Evolutionary conservation across 1,140 invertebrate species (phyloP).

Genomic region (Cephus cinctus): DNA sequence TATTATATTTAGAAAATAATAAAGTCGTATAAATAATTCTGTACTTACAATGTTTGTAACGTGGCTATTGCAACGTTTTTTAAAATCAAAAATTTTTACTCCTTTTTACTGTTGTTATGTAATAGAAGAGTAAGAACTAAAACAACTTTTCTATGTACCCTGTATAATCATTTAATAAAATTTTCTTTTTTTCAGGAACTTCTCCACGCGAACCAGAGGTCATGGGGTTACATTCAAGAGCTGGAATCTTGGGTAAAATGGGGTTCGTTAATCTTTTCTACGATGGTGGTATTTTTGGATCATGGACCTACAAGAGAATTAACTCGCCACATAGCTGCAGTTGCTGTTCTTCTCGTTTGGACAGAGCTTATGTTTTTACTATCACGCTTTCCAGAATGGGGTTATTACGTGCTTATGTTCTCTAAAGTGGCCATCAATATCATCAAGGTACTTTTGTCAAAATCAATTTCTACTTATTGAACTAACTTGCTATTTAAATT

Average conservation of each 20-base stretch:
- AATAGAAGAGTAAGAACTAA: too few species aligned
- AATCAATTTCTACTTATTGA: too few species aligned
- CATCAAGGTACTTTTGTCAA: conserved; percentile 55
- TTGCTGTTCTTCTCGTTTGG: conserved; percentile 57
- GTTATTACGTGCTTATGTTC: conserved; percentile 59
- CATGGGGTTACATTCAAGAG: conserved; percentile 48
- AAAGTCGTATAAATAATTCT: too few species aligned
- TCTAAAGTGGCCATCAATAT: conserved; percentile 54
- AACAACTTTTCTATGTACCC: too few species aligned
- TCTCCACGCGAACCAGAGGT: conserved; percentile 49
- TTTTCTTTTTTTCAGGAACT: conserved; percentile 41
- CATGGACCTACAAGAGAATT: conserved; percentile 42
- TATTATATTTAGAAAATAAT: too few species aligned
- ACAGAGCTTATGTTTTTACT: conserved; percentile 57
- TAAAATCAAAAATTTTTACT: too few species aligned
- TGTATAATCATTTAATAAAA: too few species aligned
- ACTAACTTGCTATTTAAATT: too few species aligned
- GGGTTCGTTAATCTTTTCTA: conserved; percentile 39
- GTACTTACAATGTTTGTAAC: too few species aligned
- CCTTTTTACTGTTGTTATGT: too few species aligned
- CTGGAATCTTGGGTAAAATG: conserved; percentile 56
- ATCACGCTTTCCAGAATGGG: conserved; percentile 57
- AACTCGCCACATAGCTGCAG: conserved; percentile 54
- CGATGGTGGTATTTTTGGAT: conserved; percentile 30
- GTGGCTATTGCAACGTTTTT: too few species aligned